Percentiles rank a stretch among this genome's conserved stretches.
These are phyloP conservation scores for Megalurothrips usitatus DNA, from an alignment of 2,888 invertebrate genomes.

Conservation along the genomic window DNA sequence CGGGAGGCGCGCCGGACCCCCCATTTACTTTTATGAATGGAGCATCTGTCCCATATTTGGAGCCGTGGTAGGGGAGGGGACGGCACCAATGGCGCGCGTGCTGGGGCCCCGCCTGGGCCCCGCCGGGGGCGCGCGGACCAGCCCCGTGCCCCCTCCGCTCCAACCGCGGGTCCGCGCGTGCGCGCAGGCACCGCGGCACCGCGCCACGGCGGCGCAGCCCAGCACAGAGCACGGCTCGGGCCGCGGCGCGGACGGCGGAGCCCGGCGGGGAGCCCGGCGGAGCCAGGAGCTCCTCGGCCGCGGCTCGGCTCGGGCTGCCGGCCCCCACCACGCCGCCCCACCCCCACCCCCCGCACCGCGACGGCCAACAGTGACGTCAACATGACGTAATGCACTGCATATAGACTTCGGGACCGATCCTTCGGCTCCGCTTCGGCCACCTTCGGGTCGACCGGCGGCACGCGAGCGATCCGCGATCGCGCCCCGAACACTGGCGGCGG, in stretches of 20 bases:
- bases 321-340: too few species aligned
- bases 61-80: constrained; percentile 48
- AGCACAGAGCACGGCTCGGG: too few species aligned
- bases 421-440: constrained; percentile 45
- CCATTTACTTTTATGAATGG: constrained; percentile 77
- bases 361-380: constrained; percentile 37
- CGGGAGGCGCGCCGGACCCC: constrained; percentile 59
- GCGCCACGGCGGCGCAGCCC: constrained; percentile 29
- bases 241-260: too few species aligned
- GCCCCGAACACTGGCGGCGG: too few species aligned
- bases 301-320: constrained; percentile 27
- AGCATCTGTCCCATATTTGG: constrained; percentile 79
- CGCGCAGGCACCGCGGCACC: too few species aligned
- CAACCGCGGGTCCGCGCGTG: constrained; percentile 41
- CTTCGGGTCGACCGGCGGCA: neutral
- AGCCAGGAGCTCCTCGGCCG: too few species aligned
- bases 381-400: constrained; percentile 39
- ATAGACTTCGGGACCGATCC: constrained; percentile 38
- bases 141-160: constrained; percentile 49
- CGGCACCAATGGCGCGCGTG: constrained; percentile 52
- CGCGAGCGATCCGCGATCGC: neutral
- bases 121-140: constrained; percentile 55
- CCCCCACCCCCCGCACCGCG: constrained; percentile 35
- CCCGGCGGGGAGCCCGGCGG: too few species aligned
- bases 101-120: constrained; percentile 55